Conservation (phyloP, 2,888 invertebrate species). For the Chromoteleia sp. region DNA sequence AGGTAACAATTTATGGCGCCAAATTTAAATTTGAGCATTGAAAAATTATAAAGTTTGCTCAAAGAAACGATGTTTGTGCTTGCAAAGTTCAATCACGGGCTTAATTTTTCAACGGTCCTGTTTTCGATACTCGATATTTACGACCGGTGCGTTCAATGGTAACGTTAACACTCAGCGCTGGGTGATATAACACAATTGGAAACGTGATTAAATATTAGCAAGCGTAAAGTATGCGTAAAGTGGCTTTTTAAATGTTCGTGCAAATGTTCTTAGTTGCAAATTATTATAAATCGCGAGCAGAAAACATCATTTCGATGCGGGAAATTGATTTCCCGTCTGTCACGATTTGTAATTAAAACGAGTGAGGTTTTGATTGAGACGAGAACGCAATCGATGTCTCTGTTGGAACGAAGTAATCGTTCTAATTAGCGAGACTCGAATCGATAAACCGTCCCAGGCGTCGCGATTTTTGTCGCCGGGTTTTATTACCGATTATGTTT, state of each 20-base stretch:
- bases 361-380: constrained; percentile 53
- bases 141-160: neutral
- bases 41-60: no score
- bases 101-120: constrained; percentile 9
- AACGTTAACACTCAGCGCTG: constrained; percentile 14
- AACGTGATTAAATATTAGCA: constrained; percentile 17
- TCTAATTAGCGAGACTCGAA: constrained; percentile 40
- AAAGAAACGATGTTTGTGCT: no score
- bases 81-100: no score
- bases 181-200: constrained; percentile 17
- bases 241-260: constrained; percentile 16
- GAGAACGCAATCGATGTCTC: constrained; percentile 29
- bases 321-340: constrained; percentile 61
- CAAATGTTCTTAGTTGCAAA: constrained; percentile 38
- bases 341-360: constrained; percentile 51
- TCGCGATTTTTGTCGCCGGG: constrained; percentile 11
- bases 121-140: constrained; percentile 9
- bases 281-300: constrained; percentile 31
- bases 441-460: constrained; percentile 19
- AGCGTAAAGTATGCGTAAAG: constrained; percentile 3
- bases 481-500: neutral
- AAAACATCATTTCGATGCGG: constrained; percentile 51
- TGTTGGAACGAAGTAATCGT: constrained; percentile 42
- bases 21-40: no score
- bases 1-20: no score